Conservation (phyloP, 2,888 invertebrate species). For the Blomia tropicalis region DNA sequence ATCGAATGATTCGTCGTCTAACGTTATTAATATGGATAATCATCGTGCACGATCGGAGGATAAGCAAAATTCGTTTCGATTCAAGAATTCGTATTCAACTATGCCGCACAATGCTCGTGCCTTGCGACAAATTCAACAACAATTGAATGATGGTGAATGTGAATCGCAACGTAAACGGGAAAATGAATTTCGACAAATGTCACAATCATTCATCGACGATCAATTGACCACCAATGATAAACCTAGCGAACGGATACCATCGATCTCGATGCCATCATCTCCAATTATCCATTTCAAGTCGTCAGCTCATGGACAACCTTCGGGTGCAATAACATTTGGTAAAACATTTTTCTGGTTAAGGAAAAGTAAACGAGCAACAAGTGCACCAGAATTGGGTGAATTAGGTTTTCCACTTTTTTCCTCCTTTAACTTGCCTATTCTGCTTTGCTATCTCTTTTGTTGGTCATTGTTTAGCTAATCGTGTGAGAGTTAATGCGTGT, state of each 20-base stretch:
- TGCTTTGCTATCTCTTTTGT: neutral
- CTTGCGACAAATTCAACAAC: slow-evolving; percentile 28
- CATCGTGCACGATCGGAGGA: neutral
- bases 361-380: slow-evolving; percentile 54
- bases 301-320: slow-evolving; percentile 20
- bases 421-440: neutral
- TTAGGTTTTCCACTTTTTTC: slow-evolving; percentile 26
- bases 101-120: slow-evolving; percentile 30
- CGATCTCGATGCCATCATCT: neutral
- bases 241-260: no score
- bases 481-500: neutral
- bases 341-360: slow-evolving; percentile 40
- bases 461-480: neutral
- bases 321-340: slow-evolving; percentile 54
- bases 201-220: slow-evolving; percentile 7
- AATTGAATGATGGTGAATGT: slow-evolving; percentile 20
- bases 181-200: slow-evolving; percentile 8
- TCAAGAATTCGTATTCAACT: slow-evolving; percentile 22
- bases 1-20: neutral
- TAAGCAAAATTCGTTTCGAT: neutral
- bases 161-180: slow-evolving; percentile 22
- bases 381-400: slow-evolving; percentile 79
- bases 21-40: neutral
- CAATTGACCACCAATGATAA: neutral
- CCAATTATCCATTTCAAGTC: slow-evolving; percentile 1